Base-by-base conservation (phyloP, 2,888 invertebrate species). In the Xylota sylvarum region DNA sequence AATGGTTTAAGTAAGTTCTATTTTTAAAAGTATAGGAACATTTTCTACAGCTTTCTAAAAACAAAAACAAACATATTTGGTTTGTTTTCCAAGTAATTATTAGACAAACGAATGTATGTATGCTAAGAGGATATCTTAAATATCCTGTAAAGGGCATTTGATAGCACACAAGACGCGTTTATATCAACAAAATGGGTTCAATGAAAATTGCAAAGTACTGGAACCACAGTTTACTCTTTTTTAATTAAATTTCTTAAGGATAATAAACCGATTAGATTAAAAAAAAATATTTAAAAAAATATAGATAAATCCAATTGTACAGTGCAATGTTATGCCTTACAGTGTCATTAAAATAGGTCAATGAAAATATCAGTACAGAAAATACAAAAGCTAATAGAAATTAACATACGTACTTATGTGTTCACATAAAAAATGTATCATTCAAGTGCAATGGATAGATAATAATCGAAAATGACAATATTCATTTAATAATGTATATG, bases 331-430 rank as follows among this genome's bases (percentile, higher is more conserved):
- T 32, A 35, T 32, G 3, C 35, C 35, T 9, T 35, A 3, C 35
- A 35, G 10, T 35, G 10, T 7, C 3, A 35, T 40, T 40, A n/a
- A 40, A 40, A n/a, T 40, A 40, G 2, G 12, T n/a, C n/a, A n/a
- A 12, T n/a, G 4, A 40, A 4, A 12, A n/a, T 1, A 40, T 40
- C 40, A 37, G 37, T 37, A 14, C 0, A 43, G 14, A 43, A 30
- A 55, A 5, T 30, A 19, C 27, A 55, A 55, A 50, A 30, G 4
- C 52, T n/a, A 55, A 30, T 55, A n/a, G 23, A 17, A 50, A 50
- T 9, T 17, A 23, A 50, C 10, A 12, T 50, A 50, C 4, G 19
- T 48, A 48, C 5, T 3, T 48, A 52, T 30, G 30, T n/a, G 52
- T 55, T 27, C n/a, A 55, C n/a, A 55, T 1, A 27, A 55, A 30